Conservation (phyloP, 2,797 vertebrate genomes). For the Silurus aristotelis region DNA sequence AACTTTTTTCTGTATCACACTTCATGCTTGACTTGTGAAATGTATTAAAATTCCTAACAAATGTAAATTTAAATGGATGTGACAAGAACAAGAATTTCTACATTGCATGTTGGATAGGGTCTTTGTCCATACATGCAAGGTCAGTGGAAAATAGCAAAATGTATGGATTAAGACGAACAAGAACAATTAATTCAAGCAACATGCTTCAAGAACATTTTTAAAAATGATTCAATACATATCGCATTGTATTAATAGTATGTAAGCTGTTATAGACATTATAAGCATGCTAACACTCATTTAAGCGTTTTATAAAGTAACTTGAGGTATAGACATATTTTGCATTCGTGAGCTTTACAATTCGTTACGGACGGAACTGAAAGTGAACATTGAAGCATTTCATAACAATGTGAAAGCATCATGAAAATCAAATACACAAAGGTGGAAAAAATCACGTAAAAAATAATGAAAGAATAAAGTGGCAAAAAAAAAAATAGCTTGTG, state of each 20-base stretch:
- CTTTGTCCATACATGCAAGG: not conserved
- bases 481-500: too few relatives aligned
- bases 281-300: not conserved
- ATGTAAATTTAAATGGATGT: not conserved
- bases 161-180: not conserved
- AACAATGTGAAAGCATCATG: not conserved
- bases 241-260: not conserved
- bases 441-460: not conserved
- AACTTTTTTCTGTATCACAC: not conserved
- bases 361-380: not conserved
- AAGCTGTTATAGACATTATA: not conserved
- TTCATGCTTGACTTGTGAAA: not conserved
- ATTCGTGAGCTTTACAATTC: too few relatives aligned
- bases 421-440: not conserved
- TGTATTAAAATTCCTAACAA: not conserved
- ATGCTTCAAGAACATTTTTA: not conserved
- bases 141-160: not conserved
- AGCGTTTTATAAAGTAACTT: not conserved
- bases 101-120: not conserved
- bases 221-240: not conserved
- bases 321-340: not conserved
- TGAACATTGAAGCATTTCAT: not conserved
- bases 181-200: not conserved
- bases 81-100: not conserved
- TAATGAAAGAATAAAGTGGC: not conserved